Conservation (phyloP, 2,113 vertebrate genomes). For the Saccopteryx leptura region DNA sequence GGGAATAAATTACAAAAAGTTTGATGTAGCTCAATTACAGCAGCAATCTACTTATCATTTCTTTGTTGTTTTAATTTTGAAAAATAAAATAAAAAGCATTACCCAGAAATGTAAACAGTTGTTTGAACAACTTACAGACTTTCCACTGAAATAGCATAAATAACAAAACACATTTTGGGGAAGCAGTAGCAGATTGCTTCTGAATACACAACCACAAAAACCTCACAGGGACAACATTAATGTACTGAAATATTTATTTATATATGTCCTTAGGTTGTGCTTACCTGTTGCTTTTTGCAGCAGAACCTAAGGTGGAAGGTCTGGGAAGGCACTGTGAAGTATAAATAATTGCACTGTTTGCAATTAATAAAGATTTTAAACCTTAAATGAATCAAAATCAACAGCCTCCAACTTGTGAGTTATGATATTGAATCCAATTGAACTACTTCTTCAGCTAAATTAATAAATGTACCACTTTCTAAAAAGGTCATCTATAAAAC, state of each 20-base stretch:
- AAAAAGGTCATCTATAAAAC: constrained; percentile 88
- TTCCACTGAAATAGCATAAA: constrained; percentile 90
- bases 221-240: constrained; percentile 94
- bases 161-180: constrained; percentile 90
- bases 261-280: constrained; percentile 98
- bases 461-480: constrained; percentile 89
- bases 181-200: constrained; percentile 91
- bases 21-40: constrained; percentile 86
- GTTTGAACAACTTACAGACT: constrained; percentile 89
- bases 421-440: constrained; percentile 90
- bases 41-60: constrained; percentile 86
- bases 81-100: constrained; percentile 81
- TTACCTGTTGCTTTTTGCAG: constrained; percentile 99
- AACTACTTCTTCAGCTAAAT: constrained; percentile 88
- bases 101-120: constrained; percentile 90
- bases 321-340: constrained; percentile 99
- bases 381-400: constrained; percentile 94
- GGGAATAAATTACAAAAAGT: constrained; percentile 84
- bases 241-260: constrained; percentile 91
- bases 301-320: constrained; percentile 99
- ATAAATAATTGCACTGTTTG: constrained; percentile 98
- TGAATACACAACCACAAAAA: constrained; percentile 93
- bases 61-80: constrained; percentile 54
- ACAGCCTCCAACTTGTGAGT: constrained; percentile 94
- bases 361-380: constrained; percentile 98